Evolutionary conservation across 2,888 invertebrate species (phyloP).

Genomic region (Pseudoips prasinana): DNA sequence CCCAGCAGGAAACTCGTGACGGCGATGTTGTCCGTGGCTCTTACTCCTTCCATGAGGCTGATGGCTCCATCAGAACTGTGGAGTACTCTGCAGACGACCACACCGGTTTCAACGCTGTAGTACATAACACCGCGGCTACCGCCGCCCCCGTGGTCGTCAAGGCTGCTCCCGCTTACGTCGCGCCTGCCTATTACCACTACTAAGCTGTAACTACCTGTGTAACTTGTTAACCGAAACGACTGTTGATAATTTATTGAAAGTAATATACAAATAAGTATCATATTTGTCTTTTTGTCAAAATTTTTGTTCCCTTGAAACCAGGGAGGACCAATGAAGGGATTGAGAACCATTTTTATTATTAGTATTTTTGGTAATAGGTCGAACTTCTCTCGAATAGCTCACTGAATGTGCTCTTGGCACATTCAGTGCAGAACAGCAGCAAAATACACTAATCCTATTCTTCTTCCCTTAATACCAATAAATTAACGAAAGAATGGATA

Average conservation of each 20-base stretch:
- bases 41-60: slow-evolving; percentile 73
- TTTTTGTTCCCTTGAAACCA: too few relatives aligned
- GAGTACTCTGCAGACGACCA: slow-evolving; percentile 73
- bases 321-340: too few relatives aligned
- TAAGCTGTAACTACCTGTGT: slow-evolving; percentile 27
- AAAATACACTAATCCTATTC: too few relatives aligned
- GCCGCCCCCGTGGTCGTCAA: slow-evolving; percentile 45
- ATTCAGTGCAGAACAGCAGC: too few relatives aligned
- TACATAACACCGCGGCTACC: slow-evolving; percentile 50
- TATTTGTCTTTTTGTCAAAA: background rate
- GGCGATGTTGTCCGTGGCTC: slow-evolving; percentile 74
- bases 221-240: slow-evolving; percentile 4
- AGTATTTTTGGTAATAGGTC: too few relatives aligned
- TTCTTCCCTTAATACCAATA: too few relatives aligned
- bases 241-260: background rate
- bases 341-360: too few relatives aligned
- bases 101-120: slow-evolving; percentile 64
- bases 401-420: too few relatives aligned
- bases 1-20: slow-evolving; percentile 70
- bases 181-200: slow-evolving; percentile 45
- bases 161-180: slow-evolving; percentile 26
- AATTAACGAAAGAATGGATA: too few relatives aligned
- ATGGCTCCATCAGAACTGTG: slow-evolving; percentile 73
- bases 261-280: slow-evolving; percentile 1
- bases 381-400: too few relatives aligned